Evolutionary conservation across 2,888 invertebrate genomes (phyloP), one percentile per base, ranked within the genome.

Genomic region (Aspidiotus destructor): DNA sequence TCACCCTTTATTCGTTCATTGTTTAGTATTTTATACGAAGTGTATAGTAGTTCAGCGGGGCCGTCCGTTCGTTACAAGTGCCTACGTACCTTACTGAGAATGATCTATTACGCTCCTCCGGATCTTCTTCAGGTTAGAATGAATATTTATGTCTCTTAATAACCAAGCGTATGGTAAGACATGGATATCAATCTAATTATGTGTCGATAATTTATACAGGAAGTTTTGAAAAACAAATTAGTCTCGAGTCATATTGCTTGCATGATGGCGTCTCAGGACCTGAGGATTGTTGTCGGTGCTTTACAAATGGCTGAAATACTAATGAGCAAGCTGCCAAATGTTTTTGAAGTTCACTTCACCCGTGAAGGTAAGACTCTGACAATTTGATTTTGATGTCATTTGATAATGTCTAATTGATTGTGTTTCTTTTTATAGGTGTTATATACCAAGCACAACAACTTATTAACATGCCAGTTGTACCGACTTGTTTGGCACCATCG

Each of bases 51-150:
- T 74, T 96, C 96, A 71, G 97, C 98, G 68, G 98, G 98, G 9
- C 96, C 98, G 41, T 92, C 96, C 71, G 95, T 99, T 41, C 87
- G 97, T 74, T 95, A 95, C 80, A 96, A 96, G 80, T 97, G 97
- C 76, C 84, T 99, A 71, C 88, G 95, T 75, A 97, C 98, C 7
- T 84, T 99, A 71, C 82, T 99, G 68, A 85, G 98, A 71, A 97
- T 98, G 88, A 92, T 98, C 6, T 96, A 91, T 80, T 97, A 95
- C 78, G 92, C 94, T 10, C 88, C 87, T 72, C 86, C 93, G 0
- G 86, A 91, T 74, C 82, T 97, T 72, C 82, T 98, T 62, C 85
- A 88, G 74, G 88, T 81, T 10, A 58, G 6, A 3, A 6, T n/a
- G 48, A 48, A n/a, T 8, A 10, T 48, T 13, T 13, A 48, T 48